Base-by-base conservation (phyloP, 2,888 invertebrate species). In the Cantharis nigra region DNA sequence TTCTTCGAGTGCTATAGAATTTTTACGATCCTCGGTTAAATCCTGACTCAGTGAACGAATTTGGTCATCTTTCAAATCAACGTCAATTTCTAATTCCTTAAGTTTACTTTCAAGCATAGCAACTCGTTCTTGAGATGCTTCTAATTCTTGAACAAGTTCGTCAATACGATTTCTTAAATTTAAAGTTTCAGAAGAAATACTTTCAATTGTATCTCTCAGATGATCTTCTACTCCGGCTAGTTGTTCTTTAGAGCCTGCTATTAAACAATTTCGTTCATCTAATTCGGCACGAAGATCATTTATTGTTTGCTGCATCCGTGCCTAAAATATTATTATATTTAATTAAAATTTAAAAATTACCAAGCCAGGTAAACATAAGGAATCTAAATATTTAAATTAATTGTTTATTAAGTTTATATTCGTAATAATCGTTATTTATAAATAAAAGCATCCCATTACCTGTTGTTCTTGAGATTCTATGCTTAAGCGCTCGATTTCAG, bases 81-180 rank as follows among this genome's bases (percentile, higher is more conserved):
- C 9, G n/a, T 23, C n/a, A 13, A n/a, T 9, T 23, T 67, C 23
- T 14, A 67, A 23, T 9, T 7, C 20, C 9, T 13, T 23, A 67
- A 67, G 65, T 11, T 67, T 26, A 23, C 10, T 23, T 18, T 23
- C n/a, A 13, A 65, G 65, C n/a, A 13, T 67, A 69, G 9, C 74
- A 72, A 16, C 69, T 74, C 78, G 79, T 74, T 62, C 76, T 74
- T 23, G 77, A 9, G 65, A 20, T 76, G 89, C 89, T 85, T 90
- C 90, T 18, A 88, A 74, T 10, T 33, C 23, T 76, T 84, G 84
- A 2, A 83, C 83, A 74, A 83, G 82, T 67, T 86, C 85, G 10
- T 67, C 65, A 23, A 67, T 18, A 13, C 65, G n/a, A 20, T 13
- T 26, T 67, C 23, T 67, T 13, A 67, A 67, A 67, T 67, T 20